phyloP scores from a whole-genome alignment of 2,797 vertebrate genomes.

The Antennarius maculatus region DNA sequence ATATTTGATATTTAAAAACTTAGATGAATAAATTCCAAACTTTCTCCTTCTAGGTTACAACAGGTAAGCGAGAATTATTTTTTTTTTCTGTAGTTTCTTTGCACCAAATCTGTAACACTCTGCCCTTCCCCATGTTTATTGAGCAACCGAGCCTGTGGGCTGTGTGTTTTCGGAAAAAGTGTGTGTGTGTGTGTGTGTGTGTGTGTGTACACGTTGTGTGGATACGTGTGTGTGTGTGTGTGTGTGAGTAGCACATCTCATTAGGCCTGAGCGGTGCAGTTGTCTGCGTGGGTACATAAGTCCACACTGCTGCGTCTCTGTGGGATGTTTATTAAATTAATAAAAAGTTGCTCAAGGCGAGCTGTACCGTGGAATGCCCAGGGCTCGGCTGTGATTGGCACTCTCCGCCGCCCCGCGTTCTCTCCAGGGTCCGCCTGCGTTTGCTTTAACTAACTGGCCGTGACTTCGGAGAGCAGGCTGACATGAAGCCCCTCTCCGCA shows the following conservation, averaged over 20 bases:
- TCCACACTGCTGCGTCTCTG: constrained; percentile 65
- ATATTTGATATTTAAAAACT: constrained; percentile 28
- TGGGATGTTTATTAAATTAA: constrained; percentile 87
- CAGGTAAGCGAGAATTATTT: no score
- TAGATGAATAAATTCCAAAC: constrained; percentile 29
- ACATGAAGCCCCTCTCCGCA: constrained; percentile 64
- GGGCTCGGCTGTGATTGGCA: constrained; percentile 82
- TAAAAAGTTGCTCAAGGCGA: constrained; percentile 83
- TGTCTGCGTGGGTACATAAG: constrained; percentile 55
- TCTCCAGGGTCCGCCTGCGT: constrained; percentile 72
- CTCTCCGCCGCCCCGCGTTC: constrained; percentile 58
- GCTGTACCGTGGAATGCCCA: constrained; percentile 70
- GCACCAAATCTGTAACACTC: constrained; percentile 20
- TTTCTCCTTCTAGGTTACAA: background rate
- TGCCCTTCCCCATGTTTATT: constrained; percentile 27
- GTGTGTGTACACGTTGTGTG: no score
- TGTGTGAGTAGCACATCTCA: constrained; percentile 65
- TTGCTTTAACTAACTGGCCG: constrained; percentile 84
- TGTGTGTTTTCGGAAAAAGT: constrained; percentile 36
- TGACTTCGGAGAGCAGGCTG: constrained; percentile 77
- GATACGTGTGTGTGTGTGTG: constrained; percentile 3
- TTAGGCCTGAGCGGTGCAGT: constrained; percentile 62
- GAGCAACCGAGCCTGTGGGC: constrained; percentile 33
- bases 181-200: constrained; percentile 12
- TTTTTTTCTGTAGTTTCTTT: constrained; percentile 11